A percentile compares a stretch with the other conserved stretches of the same genome.
These are phyloP conservation scores for Zaprionus gabonicus DNA, from an alignment of 1,140 invertebrate species.

Conservation along the genomic window DNA sequence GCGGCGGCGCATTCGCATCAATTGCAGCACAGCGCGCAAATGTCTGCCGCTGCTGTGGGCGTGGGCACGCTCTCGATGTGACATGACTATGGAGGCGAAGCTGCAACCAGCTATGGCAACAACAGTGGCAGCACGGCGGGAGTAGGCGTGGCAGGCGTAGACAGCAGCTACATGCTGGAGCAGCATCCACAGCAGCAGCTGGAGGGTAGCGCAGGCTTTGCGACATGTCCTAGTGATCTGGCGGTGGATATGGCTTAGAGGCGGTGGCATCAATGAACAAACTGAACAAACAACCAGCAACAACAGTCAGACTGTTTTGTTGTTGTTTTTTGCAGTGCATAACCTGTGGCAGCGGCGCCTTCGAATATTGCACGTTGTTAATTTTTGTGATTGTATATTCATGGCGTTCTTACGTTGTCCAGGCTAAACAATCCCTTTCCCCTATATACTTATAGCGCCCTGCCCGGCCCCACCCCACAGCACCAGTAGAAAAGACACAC, in stretches of 20 bases:
- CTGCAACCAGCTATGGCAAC: constrained; percentile 15
- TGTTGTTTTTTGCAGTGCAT: constrained; percentile 1
- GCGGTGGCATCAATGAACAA: constrained; percentile 9
- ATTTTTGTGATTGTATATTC: constrained; percentile 84
- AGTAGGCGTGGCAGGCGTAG: constrained; percentile 2
- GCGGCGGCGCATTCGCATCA: constrained; percentile 75
- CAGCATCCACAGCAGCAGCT: constrained; percentile 46
- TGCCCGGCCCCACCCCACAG: neutral
- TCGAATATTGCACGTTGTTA: constrained; percentile 84
- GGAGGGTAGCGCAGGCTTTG: constrained; percentile 43
- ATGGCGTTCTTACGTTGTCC: constrained; percentile 43
- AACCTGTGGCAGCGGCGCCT: constrained; percentile 31
- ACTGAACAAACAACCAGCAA: neutral
- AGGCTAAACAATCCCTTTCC: neutral
- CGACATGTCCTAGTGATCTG: constrained; percentile 65
- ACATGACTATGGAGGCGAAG: constrained; percentile 57
- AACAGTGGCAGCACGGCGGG: constrained; percentile 1
- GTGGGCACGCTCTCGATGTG: constrained; percentile 80
- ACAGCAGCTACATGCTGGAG: constrained; percentile 49
- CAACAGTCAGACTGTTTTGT: constrained; percentile 43
- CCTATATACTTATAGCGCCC: neutral
- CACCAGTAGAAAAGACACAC: constrained; percentile 22
- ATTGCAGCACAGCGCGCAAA: constrained; percentile 71
- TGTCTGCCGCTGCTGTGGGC: constrained; percentile 72
- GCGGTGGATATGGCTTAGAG: constrained; percentile 62